Evolutionary conservation across 1,140 invertebrate genomes (phyloP).

Genomic region (Maniola jurtina): DNA sequence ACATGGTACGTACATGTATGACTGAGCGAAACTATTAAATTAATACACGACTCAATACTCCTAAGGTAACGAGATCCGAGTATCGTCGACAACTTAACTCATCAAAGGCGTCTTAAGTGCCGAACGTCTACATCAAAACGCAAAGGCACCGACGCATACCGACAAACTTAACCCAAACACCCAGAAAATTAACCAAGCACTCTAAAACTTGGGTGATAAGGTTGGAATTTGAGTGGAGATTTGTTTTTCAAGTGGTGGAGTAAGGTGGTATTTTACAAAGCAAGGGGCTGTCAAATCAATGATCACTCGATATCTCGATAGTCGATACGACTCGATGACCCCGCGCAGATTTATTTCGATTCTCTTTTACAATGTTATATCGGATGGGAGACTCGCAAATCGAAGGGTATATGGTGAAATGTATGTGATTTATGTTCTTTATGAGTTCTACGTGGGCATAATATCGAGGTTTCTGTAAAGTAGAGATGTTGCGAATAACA

Average conservation of each 20-base stretch:
- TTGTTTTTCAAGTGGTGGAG: neutral
- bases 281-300: conserved; percentile 40
- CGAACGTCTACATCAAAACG: conserved; percentile 29
- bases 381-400: conserved; percentile 4
- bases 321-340: conserved; percentile 32
- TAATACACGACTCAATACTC: conserved; percentile 26
- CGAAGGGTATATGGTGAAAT: neutral
- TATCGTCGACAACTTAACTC: conserved; percentile 36
- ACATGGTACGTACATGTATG: neutral
- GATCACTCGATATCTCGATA: conserved; percentile 32
- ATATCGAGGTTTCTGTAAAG: neutral
- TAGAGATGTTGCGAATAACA: neutral
- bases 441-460: neutral
- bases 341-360: conserved; percentile 25
- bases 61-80: conserved; percentile 32
- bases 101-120: conserved; percentile 39
- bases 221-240: neutral
- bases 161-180: conserved; percentile 17
- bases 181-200: neutral
- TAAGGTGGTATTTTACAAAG: conserved; percentile 20
- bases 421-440: conserved; percentile 4
- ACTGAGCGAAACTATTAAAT: conserved; percentile 29
- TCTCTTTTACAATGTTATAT: conserved; percentile 16
- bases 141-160: conserved; percentile 35
- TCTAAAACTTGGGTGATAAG: neutral